A percentile compares a stretch with the other conserved stretches of the same genome.
Conservation (phyloP, 1,140 invertebrate species). For the Cyphomyrmex costatus region DNA sequence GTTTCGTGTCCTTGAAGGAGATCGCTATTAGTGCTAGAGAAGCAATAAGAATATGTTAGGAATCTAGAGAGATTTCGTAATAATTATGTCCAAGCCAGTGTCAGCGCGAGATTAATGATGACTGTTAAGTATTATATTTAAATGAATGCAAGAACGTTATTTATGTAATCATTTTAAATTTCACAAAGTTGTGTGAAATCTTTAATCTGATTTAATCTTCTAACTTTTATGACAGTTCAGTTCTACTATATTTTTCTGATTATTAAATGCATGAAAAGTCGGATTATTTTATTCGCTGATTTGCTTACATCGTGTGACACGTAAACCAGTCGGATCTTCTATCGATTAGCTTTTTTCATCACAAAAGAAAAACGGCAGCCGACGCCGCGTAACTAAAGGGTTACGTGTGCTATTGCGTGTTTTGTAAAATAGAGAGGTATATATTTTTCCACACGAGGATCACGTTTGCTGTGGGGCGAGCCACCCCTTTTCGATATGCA, state of each 20-base stretch:
- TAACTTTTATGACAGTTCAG: background rate
- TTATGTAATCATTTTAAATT: background rate
- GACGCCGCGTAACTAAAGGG: conserved; percentile 41
- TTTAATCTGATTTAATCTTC: conserved; percentile 10
- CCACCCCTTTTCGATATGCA: conserved; percentile 62
- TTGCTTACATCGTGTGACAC: background rate
- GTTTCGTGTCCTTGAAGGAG: background rate
- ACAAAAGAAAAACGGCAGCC: conserved; percentile 44
- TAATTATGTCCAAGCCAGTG: background rate
- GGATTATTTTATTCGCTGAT: conserved; percentile 3
- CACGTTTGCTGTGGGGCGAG: conserved; percentile 26
- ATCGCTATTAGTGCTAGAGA: conserved; percentile 13
- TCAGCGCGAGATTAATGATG: conserved; percentile 17
- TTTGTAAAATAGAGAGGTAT: conserved; percentile 70
- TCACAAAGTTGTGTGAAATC: background rate
- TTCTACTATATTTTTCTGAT: background rate
- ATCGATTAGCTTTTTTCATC: conserved; percentile 17
- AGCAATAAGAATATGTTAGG: background rate
- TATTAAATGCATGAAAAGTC: background rate
- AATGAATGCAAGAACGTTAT: conserved; percentile 5
- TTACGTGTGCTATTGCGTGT: conserved; percentile 62
- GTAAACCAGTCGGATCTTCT: background rate
- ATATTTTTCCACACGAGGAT: conserved; percentile 54
- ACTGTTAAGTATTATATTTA: background rate
- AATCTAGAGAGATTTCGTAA: background rate